Percentiles rank a stretch among this genome's conserved stretches.
phyloP scores from a whole-genome alignment of 2,113 vertebrate species.

The Castor canadensis region DNA sequence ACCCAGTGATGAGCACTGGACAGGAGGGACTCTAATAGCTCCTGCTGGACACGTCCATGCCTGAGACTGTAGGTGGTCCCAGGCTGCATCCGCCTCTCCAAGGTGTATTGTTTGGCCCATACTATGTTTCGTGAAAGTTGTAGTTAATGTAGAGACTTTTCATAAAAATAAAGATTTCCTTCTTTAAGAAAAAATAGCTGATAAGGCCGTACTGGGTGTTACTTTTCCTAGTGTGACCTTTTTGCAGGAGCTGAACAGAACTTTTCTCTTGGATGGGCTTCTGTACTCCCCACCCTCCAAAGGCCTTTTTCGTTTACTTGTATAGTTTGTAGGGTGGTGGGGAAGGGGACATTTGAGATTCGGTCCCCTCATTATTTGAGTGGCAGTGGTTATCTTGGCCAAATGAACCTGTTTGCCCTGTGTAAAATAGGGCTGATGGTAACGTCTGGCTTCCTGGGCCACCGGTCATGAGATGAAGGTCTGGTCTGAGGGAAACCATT shows the following conservation, averaged over 20 bases:
- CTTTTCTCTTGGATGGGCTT: not conserved
- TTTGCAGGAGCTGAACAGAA: not conserved
- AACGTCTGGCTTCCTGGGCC: not conserved
- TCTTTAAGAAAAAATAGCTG: not conserved
- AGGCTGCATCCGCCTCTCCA: not conserved
- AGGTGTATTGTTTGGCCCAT: accelerated
- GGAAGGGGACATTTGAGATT: not conserved
- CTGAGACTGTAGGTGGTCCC: not conserved
- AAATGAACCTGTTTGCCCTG: not conserved
- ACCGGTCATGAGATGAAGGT: accelerated
- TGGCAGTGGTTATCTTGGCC: not conserved
- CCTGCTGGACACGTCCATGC: not conserved
- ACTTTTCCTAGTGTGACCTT: not conserved
- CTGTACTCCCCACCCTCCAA: not conserved
- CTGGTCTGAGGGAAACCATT: not conserved
- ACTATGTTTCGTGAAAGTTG: not conserved
- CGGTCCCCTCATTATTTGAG: not conserved
- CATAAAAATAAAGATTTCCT: not conserved
- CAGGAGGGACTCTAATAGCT: accelerated
- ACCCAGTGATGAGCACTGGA: not conserved
- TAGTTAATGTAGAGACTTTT: not conserved
- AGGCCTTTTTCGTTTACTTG: not conserved
- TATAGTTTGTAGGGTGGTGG: not conserved
- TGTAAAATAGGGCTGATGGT: not conserved
- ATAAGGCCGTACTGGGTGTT: too few species aligned